Base-by-base conservation (phyloP, 2,888 invertebrate genomes). In the Sarcophaga subvicina region DNA sequence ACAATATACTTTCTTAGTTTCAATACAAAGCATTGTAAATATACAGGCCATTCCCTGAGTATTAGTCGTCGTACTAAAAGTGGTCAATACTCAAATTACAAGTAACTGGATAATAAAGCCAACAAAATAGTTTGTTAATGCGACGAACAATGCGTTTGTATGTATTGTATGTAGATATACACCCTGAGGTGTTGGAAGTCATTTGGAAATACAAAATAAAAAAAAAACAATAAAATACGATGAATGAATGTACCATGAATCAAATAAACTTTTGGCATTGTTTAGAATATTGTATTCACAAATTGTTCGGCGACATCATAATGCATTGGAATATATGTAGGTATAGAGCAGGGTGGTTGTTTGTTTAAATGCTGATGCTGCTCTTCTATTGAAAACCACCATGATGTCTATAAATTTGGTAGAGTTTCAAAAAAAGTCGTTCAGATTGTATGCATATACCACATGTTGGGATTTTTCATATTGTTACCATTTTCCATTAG, bases 131-230 rank as follows among this genome's bases (percentile, higher is more conserved):
- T 27, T 76, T 60, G 63, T 14, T 14, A 60, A 17, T 3, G 22
- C 1, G 17, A 45, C 1, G 17, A 45, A 10, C 60, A 47, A 67
- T 59, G 72, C 14, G 54, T 11, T 22, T 69, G 37, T 14, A 60
- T 60, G 22, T 45, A 67, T 20, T 8, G 11, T 63, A 4, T 27
- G 49, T 71, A 25, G 25, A 70, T 49, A 54, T 54, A 54, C 93
- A 93, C 93, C 93, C 93, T 90, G 91, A 93, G 92, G 93, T 93
- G 93, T 93, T 92, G 91, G 91, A 91, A 93, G 92, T 93, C 93
- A 93, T 90, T 92, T 89, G 93, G 92, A 92, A 93, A 92, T 78
- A 76, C 66, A 62, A 73, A 75, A 67, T 49, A 62, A 63, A 49
- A 47, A 25, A 49, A 59, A 62, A 45, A 80, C 67, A 69, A 22